Evolutionary conservation across 2,113 vertebrate species (phyloP), one percentile per base, ranked within the genome.

Genomic region (Lophotis ruficrista): DNA sequence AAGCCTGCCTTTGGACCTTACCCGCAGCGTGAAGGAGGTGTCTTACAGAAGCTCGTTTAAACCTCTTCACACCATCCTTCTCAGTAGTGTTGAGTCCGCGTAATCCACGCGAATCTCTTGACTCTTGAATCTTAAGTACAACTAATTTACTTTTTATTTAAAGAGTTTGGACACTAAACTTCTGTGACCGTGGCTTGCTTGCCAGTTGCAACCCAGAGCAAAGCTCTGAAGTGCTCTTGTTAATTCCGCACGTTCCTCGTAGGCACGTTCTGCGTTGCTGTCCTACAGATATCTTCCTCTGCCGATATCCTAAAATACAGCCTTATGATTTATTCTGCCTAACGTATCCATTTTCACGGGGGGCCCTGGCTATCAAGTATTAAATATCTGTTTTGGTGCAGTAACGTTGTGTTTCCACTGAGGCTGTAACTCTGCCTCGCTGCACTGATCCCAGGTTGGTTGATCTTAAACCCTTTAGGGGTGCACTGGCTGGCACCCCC

Each of bases 101-200:
- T 82, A 87, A 92, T 72, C 60, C 9, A 0, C 0, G 0, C 19
- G 20, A 54, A 62, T 93, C 58, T 92, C 72, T 79, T 53, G 43
- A 69, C 7, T 68, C 84, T 35, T 69, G 72, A 72, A 79, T 85
- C 58, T 91, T 47, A 45, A 66, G n/a, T 83, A 65, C 54, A 71
- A 33, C 62, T 91, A 65, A 93, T 95, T 79, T 81, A 75, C 19
- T 90, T 43, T 90, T 90, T 71, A 83, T 93, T 87, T 85, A 83
- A 88, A 72, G 68, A 83, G 24, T 27, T 10, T 20, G 5, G 23
- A 14, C 70, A 24, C 14, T 60, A 41, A 90, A 82, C 22, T 81
- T 80, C 4, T 53, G 50, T 82, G 58, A 91, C 45, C 28, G 10
- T 25, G 28, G 22, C 6, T 6, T 20, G 56, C 79, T 69, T 94